Base-by-base conservation (phyloP, 2,888 invertebrate species). In the Cheilosia soror region DNA sequence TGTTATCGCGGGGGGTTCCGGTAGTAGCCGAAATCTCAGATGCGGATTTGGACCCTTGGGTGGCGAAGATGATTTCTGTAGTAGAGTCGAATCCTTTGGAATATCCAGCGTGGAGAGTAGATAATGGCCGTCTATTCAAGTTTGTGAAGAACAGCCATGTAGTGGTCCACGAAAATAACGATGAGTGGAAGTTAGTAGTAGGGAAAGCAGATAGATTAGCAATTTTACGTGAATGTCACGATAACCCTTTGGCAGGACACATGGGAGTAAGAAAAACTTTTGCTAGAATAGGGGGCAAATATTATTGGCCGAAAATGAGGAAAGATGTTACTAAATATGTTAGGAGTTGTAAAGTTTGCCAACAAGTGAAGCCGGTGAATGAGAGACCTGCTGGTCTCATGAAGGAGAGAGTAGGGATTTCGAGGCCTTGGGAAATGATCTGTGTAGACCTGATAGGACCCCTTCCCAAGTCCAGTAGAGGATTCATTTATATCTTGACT, bases 281-380 rank as follows among this genome's bases (percentile, higher is more conserved):
- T 25, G 58, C 69, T 15, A 55, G 68, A 15, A 44, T 55, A 57
- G 15, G 31, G 40, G 13, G n/a, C 4, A 37, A 29, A 33, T 60
- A 40, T 15, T 62, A 51, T 27, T 49, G 58, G 60, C 40, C 58
- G 2, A 71, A 51, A 20, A 51, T 71, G 20, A 57, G 2, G 20
- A 15, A 11, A 2, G 63, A 31, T 31, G 20, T 63, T 20, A 20
- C 20, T 20, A 20, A 20, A 20, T 20, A 20, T 20, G 20, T 20
- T 20, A 20, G 20, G 20, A 15, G 27, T n/a, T 9, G 44, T 13
- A 31, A 25, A 29, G 15, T 25, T 47, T 25, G 33, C 33, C 33
- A 33, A 33, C 33, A 53, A 53, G 27, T 27, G 53, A 27, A 27
- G 13, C 13, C 53, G 25, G n/a, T 53, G 25, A 53, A 27, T 42